Conservation (phyloP, 1,140 invertebrate genomes). For the Pantala flavescens region DNA sequence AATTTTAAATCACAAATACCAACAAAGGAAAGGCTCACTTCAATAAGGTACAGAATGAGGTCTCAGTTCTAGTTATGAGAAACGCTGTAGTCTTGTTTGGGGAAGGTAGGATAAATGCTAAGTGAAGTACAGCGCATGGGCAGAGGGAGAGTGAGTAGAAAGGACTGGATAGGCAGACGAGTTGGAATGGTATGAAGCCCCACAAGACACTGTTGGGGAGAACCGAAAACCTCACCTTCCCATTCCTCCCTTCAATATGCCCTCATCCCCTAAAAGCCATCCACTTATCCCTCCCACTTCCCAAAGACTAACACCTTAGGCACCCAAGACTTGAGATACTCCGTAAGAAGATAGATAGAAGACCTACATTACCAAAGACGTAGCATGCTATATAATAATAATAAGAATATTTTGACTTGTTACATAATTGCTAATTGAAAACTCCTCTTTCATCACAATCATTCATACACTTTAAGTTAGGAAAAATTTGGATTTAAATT, state of each 20-base stretch:
- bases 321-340: background rate
- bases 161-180: background rate
- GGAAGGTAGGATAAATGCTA: background rate
- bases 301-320: background rate
- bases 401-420: no score
- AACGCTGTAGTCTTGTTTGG: no score
- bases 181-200: background rate
- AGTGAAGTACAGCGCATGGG: background rate
- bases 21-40: no score
- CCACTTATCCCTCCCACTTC: background rate
- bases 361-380: background rate
- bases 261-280: background rate
- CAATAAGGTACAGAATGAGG: no score
- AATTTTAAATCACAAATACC: no score
- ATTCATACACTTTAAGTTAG: no score
- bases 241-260: background rate
- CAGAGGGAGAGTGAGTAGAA: background rate
- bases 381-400: background rate
- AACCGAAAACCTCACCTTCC: background rate
- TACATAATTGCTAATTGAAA: no score
- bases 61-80: no score
- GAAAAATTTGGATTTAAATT: no score
- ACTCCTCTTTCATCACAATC: no score
- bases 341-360: background rate
- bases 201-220: background rate